Conservation (phyloP, 2,797 vertebrate species). For the Nasua narica region DNA sequence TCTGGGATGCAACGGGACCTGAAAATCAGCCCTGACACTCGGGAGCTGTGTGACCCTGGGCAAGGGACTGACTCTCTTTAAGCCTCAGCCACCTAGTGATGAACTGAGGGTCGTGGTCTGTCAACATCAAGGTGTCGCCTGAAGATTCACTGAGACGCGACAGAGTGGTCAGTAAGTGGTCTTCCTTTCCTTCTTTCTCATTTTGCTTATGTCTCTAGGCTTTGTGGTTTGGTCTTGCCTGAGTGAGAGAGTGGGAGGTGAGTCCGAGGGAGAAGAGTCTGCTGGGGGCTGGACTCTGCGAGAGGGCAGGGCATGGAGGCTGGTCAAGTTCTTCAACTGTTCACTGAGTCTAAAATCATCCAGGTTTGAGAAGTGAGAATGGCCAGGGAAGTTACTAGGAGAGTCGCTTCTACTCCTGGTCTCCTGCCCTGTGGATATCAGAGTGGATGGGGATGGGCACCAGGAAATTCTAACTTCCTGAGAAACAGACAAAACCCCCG, state of each 20-base stretch:
- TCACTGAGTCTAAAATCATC: not conserved
- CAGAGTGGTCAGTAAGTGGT: not conserved
- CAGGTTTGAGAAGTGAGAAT: not conserved
- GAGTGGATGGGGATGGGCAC: not conserved
- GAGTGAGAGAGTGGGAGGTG: not conserved
- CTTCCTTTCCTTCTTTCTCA: not conserved
- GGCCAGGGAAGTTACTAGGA: not conserved
- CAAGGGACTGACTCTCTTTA: not conserved
- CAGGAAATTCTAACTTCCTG: not conserved
- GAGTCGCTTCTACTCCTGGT: not conserved
- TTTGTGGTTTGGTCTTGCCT: not conserved
- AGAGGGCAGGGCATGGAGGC: not conserved
- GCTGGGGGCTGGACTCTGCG: not conserved
- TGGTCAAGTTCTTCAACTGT: not conserved
- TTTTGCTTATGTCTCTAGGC: not conserved
- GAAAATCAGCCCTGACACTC: not conserved
- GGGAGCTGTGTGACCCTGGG: not conserved
- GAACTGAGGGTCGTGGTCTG: not conserved
- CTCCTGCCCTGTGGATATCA: not conserved
- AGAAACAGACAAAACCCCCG: not conserved
- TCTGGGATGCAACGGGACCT: not conserved
- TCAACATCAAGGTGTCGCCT: not conserved
- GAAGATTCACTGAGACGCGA: not conserved
- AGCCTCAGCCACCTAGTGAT: not conserved
- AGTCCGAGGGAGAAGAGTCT: conserved; percentile 21